phyloP scores from a whole-genome alignment of 2,797 vertebrate genomes.

The Sarcophilus harrisii region DNA sequence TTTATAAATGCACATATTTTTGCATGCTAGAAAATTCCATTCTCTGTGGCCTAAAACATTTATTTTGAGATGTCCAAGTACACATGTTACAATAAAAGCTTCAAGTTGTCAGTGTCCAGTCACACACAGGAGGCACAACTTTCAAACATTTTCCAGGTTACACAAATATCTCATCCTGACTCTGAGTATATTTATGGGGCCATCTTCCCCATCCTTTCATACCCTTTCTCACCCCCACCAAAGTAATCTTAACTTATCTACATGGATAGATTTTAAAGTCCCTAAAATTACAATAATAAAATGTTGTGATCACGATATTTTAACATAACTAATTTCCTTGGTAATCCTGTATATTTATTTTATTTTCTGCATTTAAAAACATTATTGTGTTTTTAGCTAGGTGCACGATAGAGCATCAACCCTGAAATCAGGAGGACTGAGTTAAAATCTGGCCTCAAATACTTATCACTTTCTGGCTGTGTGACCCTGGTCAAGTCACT shows the following conservation, averaged over 20 bases:
- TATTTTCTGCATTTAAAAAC: neutral
- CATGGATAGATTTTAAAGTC: neutral
- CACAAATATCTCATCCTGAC: neutral
- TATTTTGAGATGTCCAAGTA: neutral
- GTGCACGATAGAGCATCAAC: too few relatives aligned
- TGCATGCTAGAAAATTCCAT: neutral
- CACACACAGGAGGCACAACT: neutral
- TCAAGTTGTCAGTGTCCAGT: neutral
- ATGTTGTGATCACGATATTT: neutral
- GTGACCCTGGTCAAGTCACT: too few relatives aligned
- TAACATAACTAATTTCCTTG: neutral
- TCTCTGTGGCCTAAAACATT: neutral
- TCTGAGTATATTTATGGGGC: neutral
- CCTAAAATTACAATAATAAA: neutral
- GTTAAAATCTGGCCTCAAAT: too few relatives aligned
- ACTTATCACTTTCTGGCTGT: too few relatives aligned
- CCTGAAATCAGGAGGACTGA: too few relatives aligned
- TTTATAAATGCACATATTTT: neutral
- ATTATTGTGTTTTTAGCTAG: neutral
- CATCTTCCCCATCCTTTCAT: neutral
- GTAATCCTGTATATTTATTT: too few relatives aligned
- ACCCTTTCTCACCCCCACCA: neutral
- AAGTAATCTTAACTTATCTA: neutral
- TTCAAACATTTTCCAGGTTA: neutral
- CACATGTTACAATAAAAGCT: neutral